phyloP scores from a whole-genome alignment of 2,113 vertebrate species.

The Serinus canaria region DNA sequence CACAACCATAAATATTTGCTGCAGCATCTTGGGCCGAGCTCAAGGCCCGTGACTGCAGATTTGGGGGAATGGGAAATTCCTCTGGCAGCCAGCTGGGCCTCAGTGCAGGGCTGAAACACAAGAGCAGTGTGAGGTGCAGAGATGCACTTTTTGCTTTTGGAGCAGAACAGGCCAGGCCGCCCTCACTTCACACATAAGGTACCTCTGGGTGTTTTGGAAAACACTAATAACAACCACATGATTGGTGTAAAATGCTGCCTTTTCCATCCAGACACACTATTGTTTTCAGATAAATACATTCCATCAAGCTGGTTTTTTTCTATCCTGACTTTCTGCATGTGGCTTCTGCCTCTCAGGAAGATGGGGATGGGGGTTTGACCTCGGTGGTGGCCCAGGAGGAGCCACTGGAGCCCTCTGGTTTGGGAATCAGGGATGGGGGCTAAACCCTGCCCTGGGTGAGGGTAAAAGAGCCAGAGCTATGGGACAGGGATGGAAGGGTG shows the following conservation, averaged over 20 bases:
- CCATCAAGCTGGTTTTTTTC: neutral
- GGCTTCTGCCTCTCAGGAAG: neutral
- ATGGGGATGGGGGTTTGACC: neutral
- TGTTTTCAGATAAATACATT: conserved; percentile 60
- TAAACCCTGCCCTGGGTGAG: neutral
- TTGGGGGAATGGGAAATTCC: neutral
- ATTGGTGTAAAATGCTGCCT: conserved; percentile 16
- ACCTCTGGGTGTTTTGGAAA: conserved; percentile 60
- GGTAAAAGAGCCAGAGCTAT: neutral
- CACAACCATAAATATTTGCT: neutral
- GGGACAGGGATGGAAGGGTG: neutral
- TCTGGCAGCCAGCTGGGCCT: neutral
- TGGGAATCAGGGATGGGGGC: neutral
- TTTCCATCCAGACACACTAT: conserved; percentile 37
- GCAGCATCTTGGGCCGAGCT: neutral
- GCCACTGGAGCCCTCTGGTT: neutral
- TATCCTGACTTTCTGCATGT: neutral
- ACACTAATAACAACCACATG: conserved; percentile 54
- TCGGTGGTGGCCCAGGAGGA: neutral
- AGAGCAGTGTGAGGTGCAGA: neutral
- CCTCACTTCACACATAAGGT: neutral
- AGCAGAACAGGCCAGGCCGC: neutral
- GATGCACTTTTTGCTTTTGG: neutral
- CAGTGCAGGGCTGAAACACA: neutral
- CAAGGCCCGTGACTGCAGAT: neutral